Percentiles rank a stretch among this genome's conserved stretches.
phyloP scores from a whole-genome alignment of 2,797 vertebrate genomes.

The Myotis vivesi region DNA sequence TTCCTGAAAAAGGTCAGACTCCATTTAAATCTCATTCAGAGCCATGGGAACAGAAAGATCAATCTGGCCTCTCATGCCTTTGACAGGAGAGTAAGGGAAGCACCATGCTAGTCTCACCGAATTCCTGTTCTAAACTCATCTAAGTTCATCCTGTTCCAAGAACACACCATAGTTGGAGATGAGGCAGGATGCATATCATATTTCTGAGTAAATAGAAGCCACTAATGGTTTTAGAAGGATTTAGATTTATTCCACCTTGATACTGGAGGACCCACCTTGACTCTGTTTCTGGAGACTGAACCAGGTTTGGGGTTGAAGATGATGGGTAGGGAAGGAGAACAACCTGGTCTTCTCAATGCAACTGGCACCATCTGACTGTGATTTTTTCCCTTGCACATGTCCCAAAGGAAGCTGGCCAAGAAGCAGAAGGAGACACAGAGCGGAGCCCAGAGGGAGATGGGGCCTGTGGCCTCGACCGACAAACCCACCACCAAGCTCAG shows the following conservation, averaged over 20 bases:
- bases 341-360: slow-evolving; percentile 45
- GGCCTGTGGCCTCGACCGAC: slow-evolving; percentile 91
- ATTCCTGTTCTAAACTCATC: slow-evolving; percentile 32
- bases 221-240: background rate
- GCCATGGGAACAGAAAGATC: background rate
- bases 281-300: slow-evolving; percentile 28
- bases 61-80: background rate
- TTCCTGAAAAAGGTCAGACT: background rate
- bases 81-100: fast-evolving
- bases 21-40: background rate
- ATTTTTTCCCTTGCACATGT: slow-evolving; percentile 85
- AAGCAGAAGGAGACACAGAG: slow-evolving; percentile 98
- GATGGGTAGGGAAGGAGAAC: background rate
- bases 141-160: background rate
- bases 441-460: slow-evolving; percentile 98
- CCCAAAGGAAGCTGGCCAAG: slow-evolving; percentile 96
- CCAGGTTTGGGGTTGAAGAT: slow-evolving; percentile 62
- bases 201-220: slow-evolving; percentile 47
- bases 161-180: slow-evolving; percentile 60
- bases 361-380: slow-evolving; percentile 79
- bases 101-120: background rate
- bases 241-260: background rate
- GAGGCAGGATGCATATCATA: background rate
- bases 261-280: background rate
- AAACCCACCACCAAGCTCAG: slow-evolving; percentile 94